Evolutionary conservation across 2,113 vertebrate species (phyloP).

Genomic region (Gambusia affinis): DNA sequence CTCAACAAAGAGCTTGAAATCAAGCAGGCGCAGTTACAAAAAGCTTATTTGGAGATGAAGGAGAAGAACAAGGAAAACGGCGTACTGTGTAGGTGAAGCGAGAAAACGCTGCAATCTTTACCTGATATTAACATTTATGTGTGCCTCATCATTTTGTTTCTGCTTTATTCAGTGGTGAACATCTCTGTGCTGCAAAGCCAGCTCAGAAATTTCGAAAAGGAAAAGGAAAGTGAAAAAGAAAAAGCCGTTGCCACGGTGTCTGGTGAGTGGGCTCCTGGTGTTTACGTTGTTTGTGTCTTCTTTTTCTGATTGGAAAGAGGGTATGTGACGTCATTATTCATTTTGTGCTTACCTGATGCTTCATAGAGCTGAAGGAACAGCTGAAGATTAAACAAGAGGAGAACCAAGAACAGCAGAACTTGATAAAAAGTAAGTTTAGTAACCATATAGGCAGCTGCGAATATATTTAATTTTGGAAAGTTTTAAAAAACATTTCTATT

Average conservation of each 20-base stretch:
- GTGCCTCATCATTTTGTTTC: neutral
- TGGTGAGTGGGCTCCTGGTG: constrained; percentile 11
- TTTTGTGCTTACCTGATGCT: neutral
- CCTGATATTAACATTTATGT: neutral
- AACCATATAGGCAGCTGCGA: neutral
- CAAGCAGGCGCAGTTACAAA: constrained; percentile 4
- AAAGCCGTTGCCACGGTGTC: neutral
- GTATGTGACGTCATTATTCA: neutral
- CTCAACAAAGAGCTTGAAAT: constrained; percentile 16
- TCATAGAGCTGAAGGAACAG: constrained; percentile 25
- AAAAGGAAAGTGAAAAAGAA: neutral
- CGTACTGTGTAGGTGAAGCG: constrained; percentile 26
- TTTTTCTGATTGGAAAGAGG: neutral
- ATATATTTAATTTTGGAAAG: neutral
- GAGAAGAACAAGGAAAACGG: neutral
- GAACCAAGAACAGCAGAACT: neutral
- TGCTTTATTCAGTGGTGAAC: constrained; percentile 25
- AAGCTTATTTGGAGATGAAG: constrained; percentile 4
- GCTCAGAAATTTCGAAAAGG: constrained; percentile 9
- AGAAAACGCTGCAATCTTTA: neutral
- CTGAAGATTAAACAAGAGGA: constrained; percentile 6
- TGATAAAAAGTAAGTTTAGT: constrained; percentile 30
- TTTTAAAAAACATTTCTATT: neutral
- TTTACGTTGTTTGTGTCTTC: neutral
- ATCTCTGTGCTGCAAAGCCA: constrained; percentile 11